Conservation (phyloP, 2,797 vertebrate genomes). For the Gobionotothen gibberifrons region DNA sequence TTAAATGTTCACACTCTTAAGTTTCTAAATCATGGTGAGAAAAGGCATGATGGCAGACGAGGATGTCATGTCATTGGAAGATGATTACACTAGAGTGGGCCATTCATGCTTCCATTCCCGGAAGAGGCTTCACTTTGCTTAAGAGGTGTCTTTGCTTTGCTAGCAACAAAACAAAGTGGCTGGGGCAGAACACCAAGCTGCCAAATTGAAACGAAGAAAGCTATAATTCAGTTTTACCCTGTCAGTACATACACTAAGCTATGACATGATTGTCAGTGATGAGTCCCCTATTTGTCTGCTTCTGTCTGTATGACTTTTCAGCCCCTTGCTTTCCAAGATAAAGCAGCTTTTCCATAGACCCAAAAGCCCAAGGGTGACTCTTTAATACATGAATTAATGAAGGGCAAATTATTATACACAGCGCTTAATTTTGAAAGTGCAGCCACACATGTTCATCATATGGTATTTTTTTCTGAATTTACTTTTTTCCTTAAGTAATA, state of each 20-base stretch:
- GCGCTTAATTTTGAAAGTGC: constrained; percentile 69
- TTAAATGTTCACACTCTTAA: constrained; percentile 45
- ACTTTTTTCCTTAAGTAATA: constrained; percentile 64
- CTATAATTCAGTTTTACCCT: constrained; percentile 76
- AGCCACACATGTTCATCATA: constrained; percentile 82
- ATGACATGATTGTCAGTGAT: constrained; percentile 78
- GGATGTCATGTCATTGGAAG: constrained; percentile 54
- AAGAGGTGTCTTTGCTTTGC: constrained; percentile 68
- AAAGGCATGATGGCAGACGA: constrained; percentile 37
- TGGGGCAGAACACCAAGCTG: constrained; percentile 64
- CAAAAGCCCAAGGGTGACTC: constrained; percentile 59
- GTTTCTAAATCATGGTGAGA: constrained; percentile 41
- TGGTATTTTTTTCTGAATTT: constrained; percentile 47
- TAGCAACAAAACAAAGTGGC: constrained; percentile 69
- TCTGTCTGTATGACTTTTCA: constrained; percentile 77
- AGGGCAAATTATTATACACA: constrained; percentile 80
- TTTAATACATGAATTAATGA: constrained; percentile 78
- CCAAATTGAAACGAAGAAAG: constrained; percentile 74
- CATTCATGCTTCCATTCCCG: constrained; percentile 61
- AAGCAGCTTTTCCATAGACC: constrained; percentile 67
- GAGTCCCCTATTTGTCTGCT: constrained; percentile 59
- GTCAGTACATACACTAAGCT: constrained; percentile 72
- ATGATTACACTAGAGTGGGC: constrained; percentile 67
- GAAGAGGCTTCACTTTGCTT: constrained; percentile 67
- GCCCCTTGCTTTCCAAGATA: constrained; percentile 77